phyloP scores from a whole-genome alignment of 2,888 invertebrate genomes.

The Tanaodytes sp. region DNA sequence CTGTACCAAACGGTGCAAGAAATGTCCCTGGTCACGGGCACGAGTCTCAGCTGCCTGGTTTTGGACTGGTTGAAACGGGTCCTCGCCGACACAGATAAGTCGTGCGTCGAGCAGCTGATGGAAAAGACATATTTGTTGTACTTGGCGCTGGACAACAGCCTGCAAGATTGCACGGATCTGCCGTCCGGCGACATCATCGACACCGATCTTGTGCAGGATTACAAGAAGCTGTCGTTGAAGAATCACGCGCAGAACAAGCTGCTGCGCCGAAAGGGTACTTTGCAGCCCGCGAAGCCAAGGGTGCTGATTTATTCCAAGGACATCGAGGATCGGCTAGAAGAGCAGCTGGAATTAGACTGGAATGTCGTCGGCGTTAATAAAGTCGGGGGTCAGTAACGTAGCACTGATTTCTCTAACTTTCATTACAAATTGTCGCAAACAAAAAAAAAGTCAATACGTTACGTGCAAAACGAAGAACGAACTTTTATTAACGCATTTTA shows the following conservation, averaged over 20 bases:
- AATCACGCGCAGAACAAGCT: conserved; percentile 66
- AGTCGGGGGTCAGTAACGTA: conserved; percentile 72
- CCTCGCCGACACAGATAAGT: conserved; percentile 59
- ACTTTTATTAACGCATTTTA: no score
- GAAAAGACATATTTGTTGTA: conserved; percentile 85
- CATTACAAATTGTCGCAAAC: no score
- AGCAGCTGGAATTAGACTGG: conserved; percentile 77
- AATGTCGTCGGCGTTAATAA: conserved; percentile 77
- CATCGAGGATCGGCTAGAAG: conserved; percentile 74
- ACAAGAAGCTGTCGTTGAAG: conserved; percentile 76
- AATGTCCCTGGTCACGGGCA: conserved; percentile 77
- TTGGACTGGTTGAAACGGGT: conserved; percentile 77
- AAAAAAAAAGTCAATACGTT: no score
- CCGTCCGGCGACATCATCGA: conserved; percentile 79
- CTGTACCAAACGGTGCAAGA: conserved; percentile 82
- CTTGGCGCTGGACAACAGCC: conserved; percentile 82
- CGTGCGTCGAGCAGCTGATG: conserved; percentile 68
- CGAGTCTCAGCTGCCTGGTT: conserved; percentile 78
- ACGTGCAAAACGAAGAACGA: no score
- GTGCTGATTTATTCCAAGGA: conserved; percentile 78
- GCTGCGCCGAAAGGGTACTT: conserved; percentile 74
- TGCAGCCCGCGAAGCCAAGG: conserved; percentile 78
- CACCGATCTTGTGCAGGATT: conserved; percentile 85
- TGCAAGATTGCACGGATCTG: conserved; percentile 86
- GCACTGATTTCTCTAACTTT: no score